Percentiles rank a stretch among this genome's conserved stretches.
phyloP scores from a whole-genome alignment of 2,797 vertebrate species.

The Sphenopsis melanotis region DNA sequence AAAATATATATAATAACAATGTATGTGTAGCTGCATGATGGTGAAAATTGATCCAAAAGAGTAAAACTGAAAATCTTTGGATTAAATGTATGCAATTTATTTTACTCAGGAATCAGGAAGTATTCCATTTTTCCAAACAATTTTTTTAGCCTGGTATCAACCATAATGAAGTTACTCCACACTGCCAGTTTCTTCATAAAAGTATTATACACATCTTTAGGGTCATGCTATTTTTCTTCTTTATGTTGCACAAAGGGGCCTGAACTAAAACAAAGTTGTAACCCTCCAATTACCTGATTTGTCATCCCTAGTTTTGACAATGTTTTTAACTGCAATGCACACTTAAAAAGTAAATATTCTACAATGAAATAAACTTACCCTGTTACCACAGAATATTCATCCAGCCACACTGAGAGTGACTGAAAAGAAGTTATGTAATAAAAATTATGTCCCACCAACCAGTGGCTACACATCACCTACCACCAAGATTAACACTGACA shows the following conservation, averaged over 20 bases:
- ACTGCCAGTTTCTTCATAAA: neutral
- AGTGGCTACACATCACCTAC: neutral
- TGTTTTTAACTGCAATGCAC: neutral
- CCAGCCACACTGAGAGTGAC: neutral
- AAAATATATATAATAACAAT: neutral
- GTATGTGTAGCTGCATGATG: neutral
- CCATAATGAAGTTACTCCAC: neutral
- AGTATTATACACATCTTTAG: neutral
- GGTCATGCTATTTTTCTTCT: neutral
- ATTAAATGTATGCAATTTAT: neutral
- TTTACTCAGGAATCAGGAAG: neutral
- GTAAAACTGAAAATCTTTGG: neutral
- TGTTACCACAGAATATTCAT: neutral
- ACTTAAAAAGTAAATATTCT: neutral
- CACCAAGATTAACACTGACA: neutral
- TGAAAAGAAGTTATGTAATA: neutral
- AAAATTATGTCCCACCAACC: neutral
- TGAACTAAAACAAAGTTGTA: neutral
- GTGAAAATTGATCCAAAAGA: neutral
- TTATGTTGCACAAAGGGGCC: slow-evolving; percentile 7
- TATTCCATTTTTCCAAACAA: neutral
- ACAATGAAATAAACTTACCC: neutral
- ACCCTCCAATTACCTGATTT: neutral
- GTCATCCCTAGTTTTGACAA: neutral
- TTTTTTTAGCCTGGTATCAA: neutral